Conservation (phyloP, 2,888 invertebrate genomes). For the Baccha elongata region DNA sequence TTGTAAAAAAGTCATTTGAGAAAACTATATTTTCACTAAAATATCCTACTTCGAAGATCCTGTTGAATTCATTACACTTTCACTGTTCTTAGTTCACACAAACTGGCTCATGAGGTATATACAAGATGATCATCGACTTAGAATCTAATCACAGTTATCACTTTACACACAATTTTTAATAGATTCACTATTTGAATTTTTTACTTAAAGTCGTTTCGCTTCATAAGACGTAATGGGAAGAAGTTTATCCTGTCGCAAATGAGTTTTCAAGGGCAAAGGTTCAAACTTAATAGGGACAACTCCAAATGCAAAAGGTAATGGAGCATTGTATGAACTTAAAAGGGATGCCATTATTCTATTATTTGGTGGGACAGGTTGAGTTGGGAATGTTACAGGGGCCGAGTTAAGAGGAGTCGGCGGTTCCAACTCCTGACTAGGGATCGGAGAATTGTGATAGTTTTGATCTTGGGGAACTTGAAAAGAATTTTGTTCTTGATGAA, state of each 20-base stretch:
- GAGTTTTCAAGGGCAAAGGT: constrained; percentile 61
- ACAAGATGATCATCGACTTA: constrained; percentile 1
- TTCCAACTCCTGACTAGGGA: constrained; percentile 4
- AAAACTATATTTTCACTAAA: background rate
- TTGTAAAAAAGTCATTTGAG: constrained; percentile 7
- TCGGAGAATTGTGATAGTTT: background rate
- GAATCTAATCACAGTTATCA: constrained; percentile 58
- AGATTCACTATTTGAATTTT: background rate
- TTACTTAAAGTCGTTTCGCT: constrained; percentile 35
- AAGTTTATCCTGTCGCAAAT: constrained; percentile 40
- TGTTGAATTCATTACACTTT: background rate
- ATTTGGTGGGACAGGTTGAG: background rate
- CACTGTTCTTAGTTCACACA: background rate
- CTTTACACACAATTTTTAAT: constrained; percentile 10
- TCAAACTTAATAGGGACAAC: constrained; percentile 55
- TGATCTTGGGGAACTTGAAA: background rate
- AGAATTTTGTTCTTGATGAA: background rate
- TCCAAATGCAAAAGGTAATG: constrained; percentile 53
- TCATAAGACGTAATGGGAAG: constrained; percentile 59
- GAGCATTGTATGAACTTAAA: constrained; percentile 32
- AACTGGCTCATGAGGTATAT: background rate
- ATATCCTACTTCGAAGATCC: too few species aligned
- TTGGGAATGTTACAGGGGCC: background rate
- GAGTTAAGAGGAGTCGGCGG: constrained; percentile 7
- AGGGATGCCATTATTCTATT: constrained; percentile 34